phyloP scores from a whole-genome alignment of 2,888 invertebrate species.

The Hedya salicella region DNA sequence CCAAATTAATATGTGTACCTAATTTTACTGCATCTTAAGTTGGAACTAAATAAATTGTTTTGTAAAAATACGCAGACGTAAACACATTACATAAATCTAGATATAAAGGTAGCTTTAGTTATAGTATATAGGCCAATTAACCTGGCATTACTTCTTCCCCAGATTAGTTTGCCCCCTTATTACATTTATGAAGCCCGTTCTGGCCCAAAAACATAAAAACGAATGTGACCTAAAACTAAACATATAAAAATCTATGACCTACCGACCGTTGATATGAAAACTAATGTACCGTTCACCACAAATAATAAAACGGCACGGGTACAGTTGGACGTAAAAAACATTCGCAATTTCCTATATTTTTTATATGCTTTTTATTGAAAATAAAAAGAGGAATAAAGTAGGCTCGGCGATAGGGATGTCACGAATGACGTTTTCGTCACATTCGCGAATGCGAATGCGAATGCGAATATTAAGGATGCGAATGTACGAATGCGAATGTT shows the following conservation, averaged over 20 bases:
- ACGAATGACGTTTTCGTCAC: no score
- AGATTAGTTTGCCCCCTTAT: constrained; percentile 14
- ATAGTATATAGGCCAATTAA: constrained; percentile 2
- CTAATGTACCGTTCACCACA: constrained; percentile 57
- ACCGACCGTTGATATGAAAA: constrained; percentile 49
- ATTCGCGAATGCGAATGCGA: no score
- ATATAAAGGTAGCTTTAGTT: neutral
- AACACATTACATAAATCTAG: neutral
- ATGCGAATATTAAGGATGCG: no score
- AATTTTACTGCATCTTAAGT: no score
- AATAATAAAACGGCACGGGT: constrained; percentile 51
- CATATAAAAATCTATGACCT: constrained; percentile 55
- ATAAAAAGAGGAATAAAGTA: constrained; percentile 35
- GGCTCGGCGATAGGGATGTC: no score
- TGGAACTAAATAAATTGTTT: no score
- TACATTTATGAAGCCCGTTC: constrained; percentile 29
- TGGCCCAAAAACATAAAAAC: constrained; percentile 39
- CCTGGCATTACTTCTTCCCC: neutral
- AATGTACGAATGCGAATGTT: no score
- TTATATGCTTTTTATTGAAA: constrained; percentile 39
- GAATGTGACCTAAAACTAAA: constrained; percentile 39
- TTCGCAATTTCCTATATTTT: constrained; percentile 40
- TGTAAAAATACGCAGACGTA: neutral
- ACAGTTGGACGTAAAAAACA: constrained; percentile 47
- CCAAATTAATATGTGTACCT: no score